phyloP scores from a whole-genome alignment of 53 echinoderm and acorn worm genomes.

The Stichopus horrens region DNA sequence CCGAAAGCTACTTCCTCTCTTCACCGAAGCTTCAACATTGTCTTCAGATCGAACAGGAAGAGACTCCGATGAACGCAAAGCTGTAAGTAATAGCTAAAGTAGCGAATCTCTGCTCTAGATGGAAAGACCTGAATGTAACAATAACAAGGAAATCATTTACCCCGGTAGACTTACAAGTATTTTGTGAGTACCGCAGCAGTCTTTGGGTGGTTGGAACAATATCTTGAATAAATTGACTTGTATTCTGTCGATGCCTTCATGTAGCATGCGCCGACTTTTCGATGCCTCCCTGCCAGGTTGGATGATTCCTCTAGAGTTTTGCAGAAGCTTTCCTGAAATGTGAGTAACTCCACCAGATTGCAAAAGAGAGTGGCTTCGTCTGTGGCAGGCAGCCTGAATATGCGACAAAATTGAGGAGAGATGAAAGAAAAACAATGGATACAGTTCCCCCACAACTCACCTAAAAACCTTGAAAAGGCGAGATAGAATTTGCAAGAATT shows the following conservation, averaged over 20 bases:
- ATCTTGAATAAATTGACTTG: constrained; percentile 81
- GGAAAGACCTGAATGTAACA: no score
- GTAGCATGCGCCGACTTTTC: constrained; percentile 82
- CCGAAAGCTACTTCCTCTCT: no score
- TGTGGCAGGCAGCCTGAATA: constrained; percentile 67
- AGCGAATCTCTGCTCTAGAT: no score
- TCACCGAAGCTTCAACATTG: no score
- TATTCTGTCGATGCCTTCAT: constrained; percentile 91
- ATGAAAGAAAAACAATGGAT: not conserved
- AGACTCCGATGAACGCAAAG: no score
- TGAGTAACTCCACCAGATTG: constrained; percentile 77
- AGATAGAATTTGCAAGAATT: no score
- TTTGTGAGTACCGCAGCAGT: constrained; percentile 85
- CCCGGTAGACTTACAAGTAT: constrained; percentile 67
- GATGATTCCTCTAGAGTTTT: constrained; percentile 69
- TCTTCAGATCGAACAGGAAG: no score
- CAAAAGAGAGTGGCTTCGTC: constrained; percentile 78
- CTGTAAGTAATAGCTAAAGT: no score
- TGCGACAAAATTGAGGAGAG: not conserved
- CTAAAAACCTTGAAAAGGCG: no score
- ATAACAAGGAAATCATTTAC: not conserved
- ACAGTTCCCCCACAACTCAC: no score
- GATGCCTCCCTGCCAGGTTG: constrained; percentile 75
- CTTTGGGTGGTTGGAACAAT: constrained; percentile 97
- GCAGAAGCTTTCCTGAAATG: constrained; percentile 73